Conservation (phyloP, 2,113 vertebrate genomes). For the Perca schrenkii region DNA sequence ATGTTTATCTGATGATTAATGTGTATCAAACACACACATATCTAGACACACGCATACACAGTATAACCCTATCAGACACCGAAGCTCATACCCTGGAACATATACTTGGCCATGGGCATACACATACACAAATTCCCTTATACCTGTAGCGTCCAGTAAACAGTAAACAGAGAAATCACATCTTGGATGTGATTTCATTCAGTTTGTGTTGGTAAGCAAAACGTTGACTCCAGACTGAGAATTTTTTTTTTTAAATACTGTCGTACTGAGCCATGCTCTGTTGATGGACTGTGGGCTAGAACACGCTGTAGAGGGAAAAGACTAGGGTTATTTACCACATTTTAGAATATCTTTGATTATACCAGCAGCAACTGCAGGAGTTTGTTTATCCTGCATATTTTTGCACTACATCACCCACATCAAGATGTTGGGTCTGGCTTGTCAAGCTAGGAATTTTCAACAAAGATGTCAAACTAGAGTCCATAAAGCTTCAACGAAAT, state of each 20-base stretch:
- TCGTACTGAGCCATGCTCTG: constrained; percentile 3
- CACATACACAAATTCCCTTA: not conserved
- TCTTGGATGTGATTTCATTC: constrained; percentile 33
- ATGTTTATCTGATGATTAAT: constrained; percentile 74
- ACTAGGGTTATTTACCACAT: not conserved
- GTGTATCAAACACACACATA: constrained; percentile 48
- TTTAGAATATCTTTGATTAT: constrained; percentile 41
- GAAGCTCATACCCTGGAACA: constrained; percentile 5
- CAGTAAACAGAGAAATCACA: constrained; percentile 17
- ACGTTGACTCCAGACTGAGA: constrained; percentile 30
- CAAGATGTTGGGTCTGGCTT: too few species aligned
- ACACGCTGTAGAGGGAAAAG: not conserved
- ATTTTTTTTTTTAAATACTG: not conserved
- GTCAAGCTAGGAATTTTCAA: not conserved
- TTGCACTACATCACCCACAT: not conserved
- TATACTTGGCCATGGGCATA: constrained; percentile 7
- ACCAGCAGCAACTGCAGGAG: constrained; percentile 14
- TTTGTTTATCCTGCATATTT: constrained; percentile 28
- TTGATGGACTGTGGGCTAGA: not conserved
- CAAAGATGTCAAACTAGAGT: not conserved
- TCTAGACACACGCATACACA: constrained; percentile 22
- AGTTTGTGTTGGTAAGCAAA: constrained; percentile 18
- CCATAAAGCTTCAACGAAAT: too few species aligned
- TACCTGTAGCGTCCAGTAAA: constrained; percentile 16
- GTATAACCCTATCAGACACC: constrained; percentile 18